phyloP scores from a whole-genome alignment of 2,888 invertebrate species.

The Dendrolimus houi region DNA sequence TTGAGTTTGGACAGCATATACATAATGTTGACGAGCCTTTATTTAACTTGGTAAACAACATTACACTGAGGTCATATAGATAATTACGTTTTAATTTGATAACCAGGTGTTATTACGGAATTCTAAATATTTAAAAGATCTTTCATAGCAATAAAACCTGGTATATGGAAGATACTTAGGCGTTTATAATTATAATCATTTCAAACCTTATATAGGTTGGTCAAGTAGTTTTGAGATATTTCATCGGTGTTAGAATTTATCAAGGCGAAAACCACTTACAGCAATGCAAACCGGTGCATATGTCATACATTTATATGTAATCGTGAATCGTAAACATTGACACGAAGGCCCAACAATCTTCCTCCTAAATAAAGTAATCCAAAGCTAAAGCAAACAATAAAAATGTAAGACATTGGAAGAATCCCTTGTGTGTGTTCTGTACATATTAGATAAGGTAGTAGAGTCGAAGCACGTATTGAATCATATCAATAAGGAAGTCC shows the following conservation, averaged over 20 bases:
- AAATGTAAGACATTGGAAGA: not conserved
- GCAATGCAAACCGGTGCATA: not conserved
- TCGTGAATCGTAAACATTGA: not conserved
- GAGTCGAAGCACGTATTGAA: slow-evolving; percentile 1
- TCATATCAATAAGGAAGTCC: not conserved
- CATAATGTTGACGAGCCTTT: too few relatives aligned
- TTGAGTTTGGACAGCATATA: too few relatives aligned
- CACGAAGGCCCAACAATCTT: not conserved
- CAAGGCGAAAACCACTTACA: not conserved
- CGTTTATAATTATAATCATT: too few relatives aligned
- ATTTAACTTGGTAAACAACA: not conserved
- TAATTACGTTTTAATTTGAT: not conserved
- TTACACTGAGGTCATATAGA: not conserved
- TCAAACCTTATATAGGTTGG: not conserved
- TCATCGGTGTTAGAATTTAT: not conserved
- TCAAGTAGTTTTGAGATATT: not conserved
- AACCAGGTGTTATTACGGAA: not conserved
- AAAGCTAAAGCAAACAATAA: not conserved
- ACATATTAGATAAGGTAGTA: not conserved
- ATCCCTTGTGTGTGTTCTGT: not conserved
- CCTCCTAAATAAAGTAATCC: not conserved
- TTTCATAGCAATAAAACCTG: too few relatives aligned
- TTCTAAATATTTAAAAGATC: not conserved
- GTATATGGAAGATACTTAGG: too few relatives aligned
- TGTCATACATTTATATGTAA: not conserved